Evolutionary conservation across 2,888 invertebrate species (phyloP), one percentile per base, ranked within the genome.

Genomic region (Teinopalpus imperialis): DNA sequence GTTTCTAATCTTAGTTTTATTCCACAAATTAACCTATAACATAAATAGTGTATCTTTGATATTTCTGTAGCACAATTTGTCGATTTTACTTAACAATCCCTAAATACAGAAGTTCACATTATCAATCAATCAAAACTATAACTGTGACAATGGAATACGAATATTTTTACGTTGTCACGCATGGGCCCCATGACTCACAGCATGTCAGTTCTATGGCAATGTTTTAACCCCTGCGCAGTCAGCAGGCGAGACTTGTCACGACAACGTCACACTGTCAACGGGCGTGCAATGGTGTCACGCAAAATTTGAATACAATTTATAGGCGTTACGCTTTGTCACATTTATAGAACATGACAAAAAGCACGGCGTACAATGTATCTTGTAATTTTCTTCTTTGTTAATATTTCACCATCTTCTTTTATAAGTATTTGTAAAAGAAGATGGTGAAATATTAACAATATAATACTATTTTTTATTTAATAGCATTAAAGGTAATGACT

Each of bases 281-380:
- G 56, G 53, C 59, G 65, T 61, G 66, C 67, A 61, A 64, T 59
- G 64, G 57, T 60, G 74, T 66, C 80, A 81, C 75, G 79, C 74
- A 56, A 76, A 74, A 78, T 79, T 76, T 70, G 66, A 79, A 80
- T 77, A 68, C 64, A 71, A 74, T 80, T 80, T 69, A 70, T 68
- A 62, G 63, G 56, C 55, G 60, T 54, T 56, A 51, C 56, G 59
- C 57, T 57, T 60, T 56, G 60, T 60, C 49, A 35, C 57, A 57
- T 59, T 62, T 59, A 54, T 57, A 56, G 62, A 57, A 57, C 53
- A 52, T 55, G 35, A 40, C 45, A 46, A 29, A 29, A 39, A 21
- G 20, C 8, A n/a, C 16, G n/a, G 21, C 26, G 8, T 6, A 12
- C 9, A n/a, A 20, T 34, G 8, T n/a, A n/a, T n/a, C n/a, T n/a